phyloP scores from a whole-genome alignment of 2,888 invertebrate species.

The Laspeyria flexula region DNA sequence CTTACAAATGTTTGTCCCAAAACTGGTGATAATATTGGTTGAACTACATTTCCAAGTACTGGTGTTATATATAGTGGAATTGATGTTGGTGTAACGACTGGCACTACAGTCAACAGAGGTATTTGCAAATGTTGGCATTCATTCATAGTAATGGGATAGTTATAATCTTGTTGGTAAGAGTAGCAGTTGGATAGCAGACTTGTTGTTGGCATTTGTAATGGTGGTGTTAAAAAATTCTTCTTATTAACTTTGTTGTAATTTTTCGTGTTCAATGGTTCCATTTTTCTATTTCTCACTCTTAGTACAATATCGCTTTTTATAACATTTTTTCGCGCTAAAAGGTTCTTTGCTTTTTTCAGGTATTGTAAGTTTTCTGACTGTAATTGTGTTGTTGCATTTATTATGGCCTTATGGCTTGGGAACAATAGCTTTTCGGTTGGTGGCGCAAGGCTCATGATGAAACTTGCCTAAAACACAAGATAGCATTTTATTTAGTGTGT shows the following conservation, averaged over 20 bases:
- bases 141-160: conserved; percentile 12
- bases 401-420: conserved; percentile 2
- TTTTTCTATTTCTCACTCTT: conserved; percentile 16
- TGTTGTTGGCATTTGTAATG: conserved; percentile 5
- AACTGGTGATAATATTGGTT: conserved; percentile 23
- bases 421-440: not conserved
- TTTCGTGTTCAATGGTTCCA: conserved; percentile 1
- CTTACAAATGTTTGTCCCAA: conserved; percentile 12
- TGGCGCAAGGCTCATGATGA: conserved; percentile 14
- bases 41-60: conserved; percentile 8
- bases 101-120: conserved; percentile 17
- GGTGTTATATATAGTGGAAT: conserved; percentile 21
- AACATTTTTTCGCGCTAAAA: conserved; percentile 13
- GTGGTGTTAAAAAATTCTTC: conserved; percentile 3
- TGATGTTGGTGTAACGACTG: conserved; percentile 17
- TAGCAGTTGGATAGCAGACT: not conserved
- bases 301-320: conserved; percentile 11
- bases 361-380: not conserved
- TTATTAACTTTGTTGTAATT: conserved; percentile 5
- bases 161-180: conserved; percentile 15
- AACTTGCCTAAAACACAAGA: conserved; percentile 19
- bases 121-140: conserved; percentile 22
- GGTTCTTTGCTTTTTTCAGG: conserved; percentile 5
- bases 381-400: not conserved
- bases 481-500: not conserved